A percentile compares a stretch with the other conserved stretches of the same genome.
phyloP scores from a whole-genome alignment of 1,140 invertebrate genomes.

The Dendrolimus punctatus region DNA sequence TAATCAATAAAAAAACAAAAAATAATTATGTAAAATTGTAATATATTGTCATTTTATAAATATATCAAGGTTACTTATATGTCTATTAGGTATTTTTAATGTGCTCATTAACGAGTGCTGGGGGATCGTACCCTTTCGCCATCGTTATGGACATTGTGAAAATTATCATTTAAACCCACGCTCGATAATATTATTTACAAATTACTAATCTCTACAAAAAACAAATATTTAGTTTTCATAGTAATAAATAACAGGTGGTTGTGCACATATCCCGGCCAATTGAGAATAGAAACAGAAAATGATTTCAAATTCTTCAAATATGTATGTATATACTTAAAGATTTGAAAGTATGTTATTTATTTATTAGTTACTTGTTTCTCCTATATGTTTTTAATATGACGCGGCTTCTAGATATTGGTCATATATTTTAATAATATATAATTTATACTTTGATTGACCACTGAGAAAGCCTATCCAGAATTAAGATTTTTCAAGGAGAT shows the following conservation, averaged over 20 bases:
- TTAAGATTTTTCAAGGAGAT: too few relatives aligned
- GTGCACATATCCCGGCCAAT: constrained; percentile 39
- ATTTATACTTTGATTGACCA: too few relatives aligned
- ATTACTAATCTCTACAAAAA: background rate
- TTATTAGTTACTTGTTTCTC: too few relatives aligned
- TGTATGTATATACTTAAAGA: constrained; percentile 1
- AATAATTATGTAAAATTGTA: too few relatives aligned
- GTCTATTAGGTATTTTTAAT: constrained; percentile 1
- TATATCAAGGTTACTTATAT: background rate
- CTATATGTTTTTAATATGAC: too few relatives aligned
- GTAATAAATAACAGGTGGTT: constrained; percentile 9
- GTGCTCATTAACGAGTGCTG: constrained; percentile 47
- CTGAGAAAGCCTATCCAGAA: too few relatives aligned
- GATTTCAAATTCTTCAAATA: background rate
- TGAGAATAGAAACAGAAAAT: constrained; percentile 2
- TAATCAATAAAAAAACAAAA: too few relatives aligned
- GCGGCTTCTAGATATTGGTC: too few relatives aligned
- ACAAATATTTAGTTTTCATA: background rate
- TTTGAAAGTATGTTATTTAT: too few relatives aligned
- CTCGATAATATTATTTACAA: constrained; percentile 1
- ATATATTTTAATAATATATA: too few relatives aligned
- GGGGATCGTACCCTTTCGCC: constrained; percentile 52
- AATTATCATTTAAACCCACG: constrained; percentile 45
- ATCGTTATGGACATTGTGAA: constrained; percentile 64
- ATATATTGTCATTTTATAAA: constrained; percentile 2